Evolutionary conservation across 2,888 invertebrate species (phyloP).

Genomic region (Sabellastarte sp.): DNA sequence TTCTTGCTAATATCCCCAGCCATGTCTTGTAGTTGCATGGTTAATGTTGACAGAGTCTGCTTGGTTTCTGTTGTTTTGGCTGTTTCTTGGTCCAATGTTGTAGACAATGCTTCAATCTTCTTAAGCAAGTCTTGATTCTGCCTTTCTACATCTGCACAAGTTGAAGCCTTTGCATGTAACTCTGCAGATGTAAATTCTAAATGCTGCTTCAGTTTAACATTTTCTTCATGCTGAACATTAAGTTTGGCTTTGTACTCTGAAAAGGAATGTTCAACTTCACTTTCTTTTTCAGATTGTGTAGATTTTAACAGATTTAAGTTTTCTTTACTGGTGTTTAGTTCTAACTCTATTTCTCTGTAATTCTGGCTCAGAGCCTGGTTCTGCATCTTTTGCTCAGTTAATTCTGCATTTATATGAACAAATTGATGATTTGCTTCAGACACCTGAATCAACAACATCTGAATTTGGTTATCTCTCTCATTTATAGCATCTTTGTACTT

Average conservation of each 20-base stretch:
- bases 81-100: no score
- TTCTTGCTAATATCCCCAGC: no score
- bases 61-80: no score
- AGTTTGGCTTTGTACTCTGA: not conserved
- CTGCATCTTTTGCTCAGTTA: not conserved
- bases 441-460: not conserved
- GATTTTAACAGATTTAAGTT: not conserved
- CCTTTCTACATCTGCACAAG: no score
- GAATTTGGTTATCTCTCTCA: not conserved
- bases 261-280: not conserved
- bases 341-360: not conserved
- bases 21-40: no score
- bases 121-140: no score
- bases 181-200: not conserved
- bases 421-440: no score
- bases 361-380: not conserved
- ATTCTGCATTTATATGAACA: not conserved
- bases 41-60: no score
- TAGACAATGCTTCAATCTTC: no score
- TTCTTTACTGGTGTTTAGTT: not conserved
- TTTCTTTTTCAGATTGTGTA: not conserved
- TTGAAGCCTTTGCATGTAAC: no score
- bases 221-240: constrained; percentile 1
- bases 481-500: not conserved
- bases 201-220: not conserved